Conservation (phyloP, 2,888 invertebrate genomes). For the Pollenia angustigena region DNA sequence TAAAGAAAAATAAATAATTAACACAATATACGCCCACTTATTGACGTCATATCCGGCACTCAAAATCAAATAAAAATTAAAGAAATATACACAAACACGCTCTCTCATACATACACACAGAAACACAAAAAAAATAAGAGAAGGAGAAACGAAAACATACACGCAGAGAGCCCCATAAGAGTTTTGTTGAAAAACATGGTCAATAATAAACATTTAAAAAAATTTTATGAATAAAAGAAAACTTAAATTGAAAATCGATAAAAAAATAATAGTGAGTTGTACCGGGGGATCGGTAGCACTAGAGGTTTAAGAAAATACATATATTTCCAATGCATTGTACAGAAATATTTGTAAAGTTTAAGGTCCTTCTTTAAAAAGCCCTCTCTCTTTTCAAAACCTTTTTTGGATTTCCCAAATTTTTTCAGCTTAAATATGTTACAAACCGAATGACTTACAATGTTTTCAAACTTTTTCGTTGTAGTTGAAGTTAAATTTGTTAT, state of each 20-base stretch:
- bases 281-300: too few relatives aligned
- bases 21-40: slow-evolving; percentile 83
- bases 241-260: background rate
- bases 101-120: background rate
- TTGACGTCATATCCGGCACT: slow-evolving; percentile 84
- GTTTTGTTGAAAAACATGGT: slow-evolving; percentile 16
- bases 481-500: too few relatives aligned
- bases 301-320: too few relatives aligned
- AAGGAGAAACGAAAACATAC: background rate
- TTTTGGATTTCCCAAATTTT: too few relatives aligned
- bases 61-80: slow-evolving; percentile 70
- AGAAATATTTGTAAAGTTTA: too few relatives aligned
- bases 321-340: too few relatives aligned
- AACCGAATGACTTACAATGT: too few relatives aligned
- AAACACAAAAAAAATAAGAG: slow-evolving; percentile 23
- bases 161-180: background rate
- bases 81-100: slow-evolving; percentile 35
- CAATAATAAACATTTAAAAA: slow-evolving; percentile 21
- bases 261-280: background rate
- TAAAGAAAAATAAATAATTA: slow-evolving; percentile 78
- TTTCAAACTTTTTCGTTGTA: too few relatives aligned
- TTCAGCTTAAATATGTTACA: too few relatives aligned
- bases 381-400: too few relatives aligned
- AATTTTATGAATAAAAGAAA: background rate
- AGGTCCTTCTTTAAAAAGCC: too few relatives aligned